phyloP scores from a whole-genome alignment of 2,113 vertebrate genomes.

The Ornithorhynchus anatinus region DNA sequence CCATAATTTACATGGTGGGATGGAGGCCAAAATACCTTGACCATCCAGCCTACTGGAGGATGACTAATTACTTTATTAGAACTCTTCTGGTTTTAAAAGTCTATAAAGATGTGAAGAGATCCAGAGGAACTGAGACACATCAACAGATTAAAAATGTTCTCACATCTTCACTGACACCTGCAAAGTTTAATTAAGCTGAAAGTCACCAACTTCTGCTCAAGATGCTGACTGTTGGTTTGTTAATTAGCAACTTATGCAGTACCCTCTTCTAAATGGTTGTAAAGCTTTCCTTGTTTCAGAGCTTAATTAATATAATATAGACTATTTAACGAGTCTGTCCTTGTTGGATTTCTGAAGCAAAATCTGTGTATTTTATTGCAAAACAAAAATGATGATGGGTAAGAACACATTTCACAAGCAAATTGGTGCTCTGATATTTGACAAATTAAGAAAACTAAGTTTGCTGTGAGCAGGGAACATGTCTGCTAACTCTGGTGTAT shows the following conservation, averaged over 20 bases:
- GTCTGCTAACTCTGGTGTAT: too few relatives aligned
- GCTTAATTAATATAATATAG: constrained; percentile 66
- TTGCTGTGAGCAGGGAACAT: too few relatives aligned
- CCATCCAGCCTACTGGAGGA: too few relatives aligned
- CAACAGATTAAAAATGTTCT: constrained; percentile 36
- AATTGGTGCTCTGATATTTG: background rate
- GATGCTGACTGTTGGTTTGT: constrained; percentile 61
- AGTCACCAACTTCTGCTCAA: constrained; percentile 63
- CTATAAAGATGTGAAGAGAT: constrained; percentile 26
- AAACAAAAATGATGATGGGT: background rate
- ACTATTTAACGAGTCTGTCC: constrained; percentile 49
- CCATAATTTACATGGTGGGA: too few relatives aligned
- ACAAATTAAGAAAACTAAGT: background rate
- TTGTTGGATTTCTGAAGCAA: constrained; percentile 49
- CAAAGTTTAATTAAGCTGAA: constrained; percentile 69
- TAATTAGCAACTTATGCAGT: constrained; percentile 68
- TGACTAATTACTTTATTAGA: too few relatives aligned
- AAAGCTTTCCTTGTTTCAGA: constrained; percentile 46
- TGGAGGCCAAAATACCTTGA: too few relatives aligned
- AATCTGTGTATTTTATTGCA: constrained; percentile 24
- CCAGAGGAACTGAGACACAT: constrained; percentile 39
- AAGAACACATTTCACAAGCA: constrained; percentile 8
- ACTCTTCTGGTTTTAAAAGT: background rate
- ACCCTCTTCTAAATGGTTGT: constrained; percentile 46
- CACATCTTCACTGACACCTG: constrained; percentile 54